phyloP scores from a whole-genome alignment of 2,888 invertebrate species.

The Perizoma affinitatum region DNA sequence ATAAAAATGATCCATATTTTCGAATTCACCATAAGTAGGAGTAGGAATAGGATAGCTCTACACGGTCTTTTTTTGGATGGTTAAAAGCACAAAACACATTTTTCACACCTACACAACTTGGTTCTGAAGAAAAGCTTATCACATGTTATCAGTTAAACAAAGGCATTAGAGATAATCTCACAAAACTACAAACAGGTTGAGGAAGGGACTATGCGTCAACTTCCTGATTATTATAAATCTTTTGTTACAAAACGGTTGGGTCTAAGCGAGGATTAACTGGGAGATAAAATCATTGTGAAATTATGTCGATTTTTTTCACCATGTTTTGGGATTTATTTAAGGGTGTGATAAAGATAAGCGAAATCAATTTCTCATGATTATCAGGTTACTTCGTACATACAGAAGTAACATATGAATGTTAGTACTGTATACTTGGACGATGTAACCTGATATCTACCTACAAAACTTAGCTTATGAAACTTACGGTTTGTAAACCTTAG shows the following conservation, averaged over 20 bases:
- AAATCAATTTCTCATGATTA: constrained; percentile 14
- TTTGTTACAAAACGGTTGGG: constrained; percentile 47
- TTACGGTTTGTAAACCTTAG: too few relatives aligned
- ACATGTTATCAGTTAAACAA: constrained; percentile 61
- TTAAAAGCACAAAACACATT: too few relatives aligned
- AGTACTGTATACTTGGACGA: too few relatives aligned
- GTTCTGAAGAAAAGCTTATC: constrained; percentile 23
- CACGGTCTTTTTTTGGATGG: too few relatives aligned
- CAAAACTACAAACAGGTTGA: constrained; percentile 58
- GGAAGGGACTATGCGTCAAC: constrained; percentile 70
- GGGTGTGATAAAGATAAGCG: constrained; percentile 5
- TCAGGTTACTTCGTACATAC: constrained; percentile 2
- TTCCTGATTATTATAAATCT: constrained; percentile 62
- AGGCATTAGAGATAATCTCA: constrained; percentile 54
- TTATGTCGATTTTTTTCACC: constrained; percentile 9
- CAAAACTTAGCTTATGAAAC: too few relatives aligned
- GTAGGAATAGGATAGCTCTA: too few relatives aligned
- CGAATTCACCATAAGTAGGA: too few relatives aligned
- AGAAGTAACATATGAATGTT: too few relatives aligned
- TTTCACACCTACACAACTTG: not conserved
- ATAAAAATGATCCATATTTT: too few relatives aligned
- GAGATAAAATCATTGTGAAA: constrained; percentile 53
- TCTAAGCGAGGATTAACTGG: constrained; percentile 56
- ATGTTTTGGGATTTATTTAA: constrained; percentile 10
- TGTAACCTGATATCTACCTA: too few relatives aligned